Evolutionary conservation across 2,113 vertebrate species (phyloP).

Genomic region (Rhinopithecus roxellana): DNA sequence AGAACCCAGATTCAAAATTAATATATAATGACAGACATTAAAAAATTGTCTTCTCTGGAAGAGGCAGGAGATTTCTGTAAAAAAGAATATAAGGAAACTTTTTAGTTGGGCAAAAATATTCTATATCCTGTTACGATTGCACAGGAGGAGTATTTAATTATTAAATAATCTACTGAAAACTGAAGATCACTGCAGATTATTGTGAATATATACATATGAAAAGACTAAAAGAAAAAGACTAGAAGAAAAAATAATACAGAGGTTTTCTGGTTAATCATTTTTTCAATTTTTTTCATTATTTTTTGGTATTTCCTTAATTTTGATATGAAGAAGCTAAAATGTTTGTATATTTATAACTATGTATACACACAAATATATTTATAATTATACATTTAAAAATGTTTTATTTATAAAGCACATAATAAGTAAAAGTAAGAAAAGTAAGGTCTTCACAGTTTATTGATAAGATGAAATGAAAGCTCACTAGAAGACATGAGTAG

Average conservation of each 20-base stretch:
- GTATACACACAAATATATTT: not conserved
- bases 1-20: not conserved
- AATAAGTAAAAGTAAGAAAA: not conserved
- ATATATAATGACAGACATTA: not conserved
- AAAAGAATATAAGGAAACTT: not conserved
- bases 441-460: not conserved
- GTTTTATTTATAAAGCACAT: not conserved
- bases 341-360: not conserved
- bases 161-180: not conserved
- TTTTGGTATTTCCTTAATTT: not conserved
- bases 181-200: not conserved
- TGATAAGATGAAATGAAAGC: not conserved
- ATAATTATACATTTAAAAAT: not conserved
- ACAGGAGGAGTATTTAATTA: not conserved
- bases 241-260: not conserved
- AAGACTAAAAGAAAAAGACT: not conserved
- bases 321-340: not conserved
- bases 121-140: not conserved
- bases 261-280: not conserved
- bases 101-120: not conserved
- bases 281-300: not conserved
- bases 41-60: not conserved
- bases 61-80: not conserved
- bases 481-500: not conserved
- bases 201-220: not conserved